These are phyloP conservation scores for Phalacrocorax aristotelis DNA, from an alignment of 2,113 vertebrate species.

Conservation along the genomic window DNA sequence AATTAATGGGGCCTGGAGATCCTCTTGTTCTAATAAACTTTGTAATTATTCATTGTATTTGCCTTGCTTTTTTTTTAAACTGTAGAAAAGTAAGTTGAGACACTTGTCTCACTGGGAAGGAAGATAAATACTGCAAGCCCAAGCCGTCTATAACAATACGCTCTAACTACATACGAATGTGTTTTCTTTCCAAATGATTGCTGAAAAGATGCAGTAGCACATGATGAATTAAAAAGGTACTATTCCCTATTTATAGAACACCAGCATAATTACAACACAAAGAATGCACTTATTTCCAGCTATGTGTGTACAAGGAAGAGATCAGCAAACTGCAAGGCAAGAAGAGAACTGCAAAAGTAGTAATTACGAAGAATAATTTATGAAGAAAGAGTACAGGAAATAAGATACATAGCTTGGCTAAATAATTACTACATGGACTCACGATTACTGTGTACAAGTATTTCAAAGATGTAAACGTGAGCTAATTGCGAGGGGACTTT, in stretches of 20 bases:
- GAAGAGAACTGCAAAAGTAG: background rate
- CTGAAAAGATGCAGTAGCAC: background rate
- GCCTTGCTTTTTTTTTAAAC: constrained; percentile 1
- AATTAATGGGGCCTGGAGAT: background rate
- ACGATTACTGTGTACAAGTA: background rate
- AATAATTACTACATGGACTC: constrained; percentile 7
- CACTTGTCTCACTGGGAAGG: background rate
- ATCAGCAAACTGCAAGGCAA: constrained; percentile 4
- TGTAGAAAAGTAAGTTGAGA: background rate
- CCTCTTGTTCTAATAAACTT: constrained; percentile 8
- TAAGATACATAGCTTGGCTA: background rate
- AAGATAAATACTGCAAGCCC: background rate
- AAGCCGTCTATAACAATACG: background rate
- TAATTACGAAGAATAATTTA: constrained; percentile 22
- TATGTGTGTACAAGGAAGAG: background rate
- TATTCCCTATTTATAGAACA: background rate
- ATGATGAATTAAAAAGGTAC: background rate
- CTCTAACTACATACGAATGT: background rate
- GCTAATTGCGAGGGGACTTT: background rate
- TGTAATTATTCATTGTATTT: constrained; percentile 42
- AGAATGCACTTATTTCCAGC: constrained; percentile 25
- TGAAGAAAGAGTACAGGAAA: background rate
- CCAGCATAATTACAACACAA: background rate
- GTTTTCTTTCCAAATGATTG: background rate
- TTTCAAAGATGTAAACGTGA: background rate